Evolutionary conservation across 2,888 invertebrate genomes (phyloP).

Genomic region (Hesperia comma): DNA sequence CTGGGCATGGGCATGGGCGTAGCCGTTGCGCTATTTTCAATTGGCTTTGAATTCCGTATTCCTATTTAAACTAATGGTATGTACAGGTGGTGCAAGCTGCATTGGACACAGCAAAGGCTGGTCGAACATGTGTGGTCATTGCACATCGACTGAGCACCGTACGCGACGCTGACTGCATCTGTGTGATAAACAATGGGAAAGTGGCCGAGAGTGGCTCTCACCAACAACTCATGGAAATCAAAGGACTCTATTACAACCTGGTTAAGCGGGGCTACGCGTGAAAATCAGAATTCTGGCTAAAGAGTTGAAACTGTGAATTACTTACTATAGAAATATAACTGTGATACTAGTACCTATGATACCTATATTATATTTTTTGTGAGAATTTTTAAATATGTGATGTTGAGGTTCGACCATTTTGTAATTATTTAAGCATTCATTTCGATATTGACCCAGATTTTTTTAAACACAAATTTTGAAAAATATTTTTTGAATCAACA

Average conservation of each 20-base stretch:
- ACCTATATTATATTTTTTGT: no score
- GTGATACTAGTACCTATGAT: no score
- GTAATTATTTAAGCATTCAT: no score
- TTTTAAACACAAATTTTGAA: not conserved
- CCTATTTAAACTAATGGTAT: no score
- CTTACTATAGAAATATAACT: no score
- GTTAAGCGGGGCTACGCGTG: slow-evolving; percentile 61
- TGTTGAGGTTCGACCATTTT: no score
- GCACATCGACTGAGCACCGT: slow-evolving; percentile 94
- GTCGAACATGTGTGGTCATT: slow-evolving; percentile 93
- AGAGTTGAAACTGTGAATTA: no score
- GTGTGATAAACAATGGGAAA: slow-evolving; percentile 87
- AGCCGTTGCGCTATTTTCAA: no score
- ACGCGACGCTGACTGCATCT: slow-evolving; percentile 90
- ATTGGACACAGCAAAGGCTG: slow-evolving; percentile 90
- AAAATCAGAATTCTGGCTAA: slow-evolving; percentile 8
- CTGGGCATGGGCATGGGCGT: no score
- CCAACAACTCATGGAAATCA: slow-evolving; percentile 84
- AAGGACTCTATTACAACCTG: slow-evolving; percentile 86
- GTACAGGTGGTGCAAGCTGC: slow-evolving; percentile 92
- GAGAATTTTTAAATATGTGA: no score
- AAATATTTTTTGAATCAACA: slow-evolving; percentile 4
- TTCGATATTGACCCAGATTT: no score
- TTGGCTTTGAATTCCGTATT: no score
- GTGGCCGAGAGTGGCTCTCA: slow-evolving; percentile 90